A percentile compares a stretch with the other conserved stretches of the same genome.
These are phyloP conservation scores for Neodiprion pinetum DNA, from an alignment of 1,140 invertebrate species.

Conservation along the genomic window DNA sequence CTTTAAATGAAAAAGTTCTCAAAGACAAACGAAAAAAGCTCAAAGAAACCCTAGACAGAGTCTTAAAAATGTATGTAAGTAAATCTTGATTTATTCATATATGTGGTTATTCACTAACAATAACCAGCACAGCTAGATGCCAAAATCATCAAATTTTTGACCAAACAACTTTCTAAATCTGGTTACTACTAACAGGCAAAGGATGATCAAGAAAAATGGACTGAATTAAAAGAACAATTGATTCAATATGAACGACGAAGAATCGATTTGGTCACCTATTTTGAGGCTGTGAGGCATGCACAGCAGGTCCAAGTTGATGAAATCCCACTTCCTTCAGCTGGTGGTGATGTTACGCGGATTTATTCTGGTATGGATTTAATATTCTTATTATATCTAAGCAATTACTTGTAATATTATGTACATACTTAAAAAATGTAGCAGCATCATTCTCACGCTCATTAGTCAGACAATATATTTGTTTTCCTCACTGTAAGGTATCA, in stretches of 20 bases:
- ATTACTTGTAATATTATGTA: constrained; percentile 9
- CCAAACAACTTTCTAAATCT: no score
- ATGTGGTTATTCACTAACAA: no score
- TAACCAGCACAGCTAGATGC: no score
- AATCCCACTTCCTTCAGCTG: constrained; percentile 85
- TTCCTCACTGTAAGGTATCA: constrained; percentile 15
- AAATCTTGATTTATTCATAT: constrained; percentile 36
- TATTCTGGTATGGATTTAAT: constrained; percentile 57
- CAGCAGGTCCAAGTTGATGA: constrained; percentile 97
- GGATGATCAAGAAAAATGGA: constrained; percentile 94
- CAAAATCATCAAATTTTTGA: background rate
- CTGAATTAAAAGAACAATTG: constrained; percentile 89
- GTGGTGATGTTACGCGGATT: constrained; percentile 53
- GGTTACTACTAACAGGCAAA: constrained; percentile 73
- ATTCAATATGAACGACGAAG: constrained; percentile 92
- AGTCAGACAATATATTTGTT: constrained; percentile 6
- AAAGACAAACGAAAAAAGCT: constrained; percentile 97
- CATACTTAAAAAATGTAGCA: constrained; percentile 18
- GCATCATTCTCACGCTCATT: constrained; percentile 1
- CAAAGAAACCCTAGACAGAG: constrained; percentile 92
- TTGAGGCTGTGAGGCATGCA: constrained; percentile 93
- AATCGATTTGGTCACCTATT: constrained; percentile 87
- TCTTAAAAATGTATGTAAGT: constrained; percentile 96
- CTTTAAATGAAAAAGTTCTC: constrained; percentile 94
- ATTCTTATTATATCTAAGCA: background rate